Evolutionary conservation across 30 jellyfish, hydroid and myxozoan genomes (phyloP).

Genomic region (Aurelia sp.): DNA sequence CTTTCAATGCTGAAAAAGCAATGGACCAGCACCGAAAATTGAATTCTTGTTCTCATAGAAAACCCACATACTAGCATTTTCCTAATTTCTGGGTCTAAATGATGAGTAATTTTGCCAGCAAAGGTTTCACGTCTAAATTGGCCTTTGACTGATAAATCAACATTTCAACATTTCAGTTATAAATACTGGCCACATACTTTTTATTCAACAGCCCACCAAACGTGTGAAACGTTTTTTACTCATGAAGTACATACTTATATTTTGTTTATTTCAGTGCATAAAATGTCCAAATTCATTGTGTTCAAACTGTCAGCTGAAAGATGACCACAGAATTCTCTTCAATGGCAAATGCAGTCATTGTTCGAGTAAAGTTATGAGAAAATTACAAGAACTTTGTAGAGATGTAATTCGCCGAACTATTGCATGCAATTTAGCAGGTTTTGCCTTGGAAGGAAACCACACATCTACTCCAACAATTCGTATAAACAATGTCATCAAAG

Average conservation of each 20-base stretch:
- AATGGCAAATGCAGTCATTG: constrained; percentile 14
- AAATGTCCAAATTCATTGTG: background rate
- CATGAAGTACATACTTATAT: no score
- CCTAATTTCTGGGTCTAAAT: no score
- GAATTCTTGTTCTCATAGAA: no score
- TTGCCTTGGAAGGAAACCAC: no score
- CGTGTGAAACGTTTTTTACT: background rate
- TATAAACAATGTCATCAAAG: background rate
- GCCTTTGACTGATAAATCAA: no score
- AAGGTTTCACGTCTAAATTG: no score
- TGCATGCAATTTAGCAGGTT: constrained; percentile 5
- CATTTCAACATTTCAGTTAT: no score
- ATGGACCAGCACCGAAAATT: no score
- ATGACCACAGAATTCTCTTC: background rate
- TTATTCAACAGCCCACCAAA: background rate
- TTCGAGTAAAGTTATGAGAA: background rate
- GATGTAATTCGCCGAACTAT: constrained; percentile 39
- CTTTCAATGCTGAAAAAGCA: no score
- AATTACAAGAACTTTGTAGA: constrained; percentile 27
- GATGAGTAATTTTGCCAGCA: no score
- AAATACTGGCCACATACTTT: no score
- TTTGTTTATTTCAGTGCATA: background rate
- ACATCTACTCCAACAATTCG: background rate
- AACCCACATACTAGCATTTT: no score
- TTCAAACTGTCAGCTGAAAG: background rate